A percentile compares a stretch with the other conserved stretches of the same genome.
These are phyloP conservation scores for Tortrix viridana DNA, from an alignment of 2,888 invertebrate genomes.

Conservation along the genomic window DNA sequence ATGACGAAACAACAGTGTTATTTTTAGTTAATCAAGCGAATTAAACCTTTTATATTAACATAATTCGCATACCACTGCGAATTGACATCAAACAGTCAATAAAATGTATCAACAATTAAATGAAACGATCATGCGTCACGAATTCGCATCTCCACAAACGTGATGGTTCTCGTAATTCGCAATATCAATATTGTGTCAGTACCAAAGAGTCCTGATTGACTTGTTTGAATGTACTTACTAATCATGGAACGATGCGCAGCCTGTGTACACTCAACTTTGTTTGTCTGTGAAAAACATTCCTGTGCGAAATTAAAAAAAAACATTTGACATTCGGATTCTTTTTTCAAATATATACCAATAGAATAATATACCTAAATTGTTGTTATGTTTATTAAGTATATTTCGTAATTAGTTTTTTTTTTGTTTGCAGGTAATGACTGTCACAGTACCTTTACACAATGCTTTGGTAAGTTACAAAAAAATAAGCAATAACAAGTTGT, in stretches of 20 bases:
- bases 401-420: neutral
- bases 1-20: too few species aligned
- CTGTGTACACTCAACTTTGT: neutral
- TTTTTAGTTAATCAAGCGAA: too few species aligned
- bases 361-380: too few species aligned
- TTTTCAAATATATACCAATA: too few species aligned
- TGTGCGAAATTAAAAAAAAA: neutral
- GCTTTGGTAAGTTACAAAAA: neutral
- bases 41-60: too few species aligned
- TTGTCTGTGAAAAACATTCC: neutral
- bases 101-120: constrained; percentile 40
- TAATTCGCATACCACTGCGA: neutral
- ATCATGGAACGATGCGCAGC: constrained; percentile 33
- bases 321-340: too few species aligned
- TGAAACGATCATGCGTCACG: constrained; percentile 56
- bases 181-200: constrained; percentile 57
- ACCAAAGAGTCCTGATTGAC: constrained; percentile 55
- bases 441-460: neutral
- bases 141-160: constrained; percentile 43
- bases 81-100: constrained; percentile 11
- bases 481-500: too few species aligned
- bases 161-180: constrained; percentile 54
- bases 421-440: constrained; percentile 21
- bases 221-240: constrained; percentile 53
- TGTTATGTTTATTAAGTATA: too few species aligned